phyloP scores from a whole-genome alignment of 2,113 vertebrate species.

The Prunella himalayana region DNA sequence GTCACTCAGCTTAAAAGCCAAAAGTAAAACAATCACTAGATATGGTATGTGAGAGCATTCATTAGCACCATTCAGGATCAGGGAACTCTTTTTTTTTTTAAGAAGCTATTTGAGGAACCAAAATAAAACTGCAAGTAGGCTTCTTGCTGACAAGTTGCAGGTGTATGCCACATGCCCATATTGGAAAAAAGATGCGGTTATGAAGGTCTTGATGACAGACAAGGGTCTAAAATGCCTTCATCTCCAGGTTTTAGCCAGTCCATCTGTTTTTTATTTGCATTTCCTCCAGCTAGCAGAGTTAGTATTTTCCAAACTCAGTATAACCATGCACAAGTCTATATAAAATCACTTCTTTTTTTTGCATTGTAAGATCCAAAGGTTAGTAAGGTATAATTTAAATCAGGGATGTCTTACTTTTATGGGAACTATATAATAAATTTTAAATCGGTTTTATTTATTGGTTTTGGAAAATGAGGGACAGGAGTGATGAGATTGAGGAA shows the following conservation, averaged over 20 bases:
- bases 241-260: conserved; percentile 8
- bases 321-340: neutral
- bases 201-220: conserved; percentile 56
- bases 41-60: neutral
- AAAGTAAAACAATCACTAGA: neutral
- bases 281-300: neutral
- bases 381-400: neutral
- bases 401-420: neutral
- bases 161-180: conserved; percentile 61
- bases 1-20: neutral
- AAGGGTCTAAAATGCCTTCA: conserved; percentile 44
- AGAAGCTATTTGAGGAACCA: neutral
- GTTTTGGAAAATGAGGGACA: neutral
- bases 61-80: neutral
- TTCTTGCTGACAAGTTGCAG: conserved; percentile 43
- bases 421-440: neutral
- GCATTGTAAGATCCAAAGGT: neutral
- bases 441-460: neutral
- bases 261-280: conserved; percentile 41
- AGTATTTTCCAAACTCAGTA: neutral
- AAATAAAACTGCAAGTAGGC: conserved; percentile 33
- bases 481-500: neutral
- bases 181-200: neutral
- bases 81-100: neutral
- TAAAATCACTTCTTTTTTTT: neutral